Evolutionary conservation across 2,113 vertebrate genomes (phyloP), one percentile per base, ranked within the genome.

Genomic region (Grammomys surdaster): DNA sequence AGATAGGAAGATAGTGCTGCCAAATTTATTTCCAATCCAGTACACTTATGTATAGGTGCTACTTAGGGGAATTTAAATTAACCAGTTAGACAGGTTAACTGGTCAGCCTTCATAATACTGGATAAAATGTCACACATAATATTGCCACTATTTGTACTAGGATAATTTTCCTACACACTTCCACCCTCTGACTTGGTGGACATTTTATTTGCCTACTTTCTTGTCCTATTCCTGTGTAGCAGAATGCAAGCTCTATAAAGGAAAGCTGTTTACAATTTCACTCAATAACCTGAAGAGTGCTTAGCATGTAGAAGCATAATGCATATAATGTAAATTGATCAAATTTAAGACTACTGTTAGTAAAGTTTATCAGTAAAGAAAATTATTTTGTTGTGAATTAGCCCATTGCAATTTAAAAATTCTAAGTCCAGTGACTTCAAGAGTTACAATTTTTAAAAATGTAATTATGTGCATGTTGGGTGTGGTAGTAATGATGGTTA

Each of bases 271-370:
- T 7, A 36, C 46, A 82, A n/a, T 43, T 76, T 63, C 26, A 73
- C 19, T 31, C 9, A 96, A 43, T 92, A 69, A 36, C 46, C 89
- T 96, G 22, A 87, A 87, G 31, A 80, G 12, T 95, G 10, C 43
- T 28, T 24, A 81, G 2, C 88, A 63, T 90, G 22, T 89, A 91
- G n/a, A 63, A 70, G 12, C 48, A 81, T 43, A 93, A 84, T 43
- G 9, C 78, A 36, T 94, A 48, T 70, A 92, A 70, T 84, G 10
- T 63, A 80, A 73, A 26, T 46, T 69, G 69, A 82, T 92, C 22
- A 92, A 92, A 72, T 77, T 90, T 89, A 78, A 94, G 10, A 69
- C 43, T 78, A 48, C 5, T 87, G 5, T 95, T 95, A 69, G 43
- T 63, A 89, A 58, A 58, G 10, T 58, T 40, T 20, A 24, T 87